phyloP scores from a whole-genome alignment of 2,888 invertebrate species.

The Pecten maximus region DNA sequence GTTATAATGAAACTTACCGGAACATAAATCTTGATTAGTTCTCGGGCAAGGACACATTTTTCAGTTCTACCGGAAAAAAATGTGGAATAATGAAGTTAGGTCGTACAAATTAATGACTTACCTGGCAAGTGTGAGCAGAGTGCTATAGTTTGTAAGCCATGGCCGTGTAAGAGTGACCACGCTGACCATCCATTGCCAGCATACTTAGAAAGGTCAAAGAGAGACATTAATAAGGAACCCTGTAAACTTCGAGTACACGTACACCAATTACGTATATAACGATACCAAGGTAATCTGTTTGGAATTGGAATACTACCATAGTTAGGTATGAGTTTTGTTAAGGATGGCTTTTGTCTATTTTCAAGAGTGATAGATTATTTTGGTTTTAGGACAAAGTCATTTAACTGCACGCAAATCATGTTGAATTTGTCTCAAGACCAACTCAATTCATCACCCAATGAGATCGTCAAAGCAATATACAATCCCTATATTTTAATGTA shows the following conservation, averaged over 20 bases:
- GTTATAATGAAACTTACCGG: conserved; percentile 31
- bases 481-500: too few relatives aligned
- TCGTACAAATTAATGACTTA: conserved; percentile 24
- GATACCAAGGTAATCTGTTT: background rate
- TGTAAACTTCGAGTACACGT: background rate
- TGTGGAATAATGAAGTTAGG: conserved; percentile 19
- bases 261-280: background rate
- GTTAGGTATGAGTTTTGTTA: too few relatives aligned
- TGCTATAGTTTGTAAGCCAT: background rate
- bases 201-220: background rate
- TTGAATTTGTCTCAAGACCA: too few relatives aligned
- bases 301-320: too few relatives aligned
- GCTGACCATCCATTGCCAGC: background rate
- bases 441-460: too few relatives aligned
- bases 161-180: background rate
- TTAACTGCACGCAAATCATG: too few relatives aligned
- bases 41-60: conserved; percentile 32
- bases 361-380: too few relatives aligned
- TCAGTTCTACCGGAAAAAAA: conserved; percentile 32
- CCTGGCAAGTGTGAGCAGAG: conserved; percentile 15
- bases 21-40: conserved; percentile 32
- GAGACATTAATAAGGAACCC: background rate
- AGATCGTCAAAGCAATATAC: too few relatives aligned
- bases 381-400: too few relatives aligned
- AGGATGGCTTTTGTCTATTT: too few relatives aligned